Evolutionary conservation across 2,888 invertebrate genomes (phyloP).

Genomic region (Tetragonula carbonaria): DNA sequence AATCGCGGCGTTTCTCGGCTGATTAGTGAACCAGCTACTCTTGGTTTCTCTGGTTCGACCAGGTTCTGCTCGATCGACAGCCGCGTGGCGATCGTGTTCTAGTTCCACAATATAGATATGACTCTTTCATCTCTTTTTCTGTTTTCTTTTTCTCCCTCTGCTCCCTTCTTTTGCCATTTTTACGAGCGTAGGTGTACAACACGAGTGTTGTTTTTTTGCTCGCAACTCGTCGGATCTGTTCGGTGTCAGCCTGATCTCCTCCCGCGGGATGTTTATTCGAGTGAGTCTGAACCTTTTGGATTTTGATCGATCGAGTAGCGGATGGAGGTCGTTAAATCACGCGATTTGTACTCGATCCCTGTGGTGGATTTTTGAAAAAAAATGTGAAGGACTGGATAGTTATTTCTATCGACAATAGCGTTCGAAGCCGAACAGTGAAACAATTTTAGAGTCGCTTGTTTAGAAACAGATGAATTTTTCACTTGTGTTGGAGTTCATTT

Average conservation of each 20-base stretch:
- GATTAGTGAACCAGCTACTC: conserved; percentile 74
- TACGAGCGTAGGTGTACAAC: neutral
- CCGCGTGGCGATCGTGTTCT: conserved; percentile 42
- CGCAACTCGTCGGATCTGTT: neutral
- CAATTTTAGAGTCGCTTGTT: neutral
- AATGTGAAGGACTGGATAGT: neutral
- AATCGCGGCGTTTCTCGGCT: conserved; percentile 76
- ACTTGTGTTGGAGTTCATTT: no score
- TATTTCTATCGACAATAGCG: neutral
- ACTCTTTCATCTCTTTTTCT: no score
- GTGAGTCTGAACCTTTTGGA: neutral
- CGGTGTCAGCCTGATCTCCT: neutral
- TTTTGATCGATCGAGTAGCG: neutral
- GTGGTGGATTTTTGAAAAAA: no score
- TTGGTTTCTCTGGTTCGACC: conserved; percentile 60
- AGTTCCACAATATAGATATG: conserved; percentile 36
- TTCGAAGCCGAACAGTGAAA: neutral
- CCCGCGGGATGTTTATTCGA: neutral
- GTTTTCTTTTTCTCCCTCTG: neutral
- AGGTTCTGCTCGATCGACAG: conserved; percentile 60
- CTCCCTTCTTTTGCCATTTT: neutral
- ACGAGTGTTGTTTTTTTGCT: neutral
- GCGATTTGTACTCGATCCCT: neutral
- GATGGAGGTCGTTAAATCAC: neutral
- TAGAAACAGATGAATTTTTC: neutral